Evolutionary conservation across 2,113 vertebrate species (phyloP), one percentile per base, ranked within the genome.

Genomic region (Dicentrarchus labrax): DNA sequence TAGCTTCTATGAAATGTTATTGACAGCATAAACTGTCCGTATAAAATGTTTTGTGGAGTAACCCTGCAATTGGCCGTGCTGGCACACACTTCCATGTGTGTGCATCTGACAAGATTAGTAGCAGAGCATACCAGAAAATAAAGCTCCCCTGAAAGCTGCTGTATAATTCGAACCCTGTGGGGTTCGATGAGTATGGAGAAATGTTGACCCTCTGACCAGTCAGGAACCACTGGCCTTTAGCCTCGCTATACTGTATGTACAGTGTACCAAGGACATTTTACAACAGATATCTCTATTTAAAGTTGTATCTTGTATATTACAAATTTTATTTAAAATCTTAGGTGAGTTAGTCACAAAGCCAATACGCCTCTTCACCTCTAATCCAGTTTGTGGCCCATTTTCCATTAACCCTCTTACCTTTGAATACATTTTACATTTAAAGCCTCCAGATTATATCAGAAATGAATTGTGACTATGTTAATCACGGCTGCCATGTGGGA

Each of bases 361-460:
- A 10, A 47, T 62, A 41, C 64, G 19, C n/a, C 47, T 38, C 16
- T n/a, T 41, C 38, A 48, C 17, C 60, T 76, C 8, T 83, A 86
- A 86, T 83, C 65, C 61, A 65, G 76, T 88, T 76, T 80, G 56
- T 39, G 39, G 11, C 59, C 24, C 36, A 53, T 72, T 76, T 64
- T 47, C n/a, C 12, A 21, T 39, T 75, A 86, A 85, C 77, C 39
- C 47, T 53, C 56, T 73, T 22, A 60, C 30, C 41, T 75, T 41
- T 45, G 21, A 71, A 81, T 54, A 70, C 62, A 62, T 65, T 53
- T 80, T 24, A 36, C 12, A 47, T 60, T 43, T 16, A n/a, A 70
- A 61, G 30, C 62, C 30, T 57, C 17, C 38, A n/a, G 16, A 62
- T 67, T 36, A 43, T 38, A 38, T 67, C 51, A 51, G 56, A 69